Evolutionary conservation across 2,113 vertebrate species (phyloP).

Genomic region (Phrynosoma platyrhinos): DNA sequence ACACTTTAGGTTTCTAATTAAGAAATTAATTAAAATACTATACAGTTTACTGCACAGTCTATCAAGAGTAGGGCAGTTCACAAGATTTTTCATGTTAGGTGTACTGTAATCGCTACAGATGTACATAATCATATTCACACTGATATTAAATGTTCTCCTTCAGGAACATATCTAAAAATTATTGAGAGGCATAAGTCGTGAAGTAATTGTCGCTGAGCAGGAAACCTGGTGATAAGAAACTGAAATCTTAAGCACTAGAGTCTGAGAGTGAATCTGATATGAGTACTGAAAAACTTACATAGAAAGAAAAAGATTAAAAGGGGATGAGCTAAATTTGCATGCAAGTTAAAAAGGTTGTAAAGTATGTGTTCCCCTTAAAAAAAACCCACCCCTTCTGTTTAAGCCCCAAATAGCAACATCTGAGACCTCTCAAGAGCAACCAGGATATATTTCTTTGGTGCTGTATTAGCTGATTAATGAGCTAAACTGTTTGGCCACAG

Average conservation of each 20-base stretch:
- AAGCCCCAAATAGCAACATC: neutral
- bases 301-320: conserved; percentile 22
- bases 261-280: conserved; percentile 43
- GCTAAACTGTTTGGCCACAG: conserved; percentile 12
- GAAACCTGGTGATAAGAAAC: conserved; percentile 40
- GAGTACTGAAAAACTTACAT: conserved; percentile 32
- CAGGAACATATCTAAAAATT: conserved; percentile 64
- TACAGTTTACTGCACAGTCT: conserved; percentile 74
- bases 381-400: conserved; percentile 28
- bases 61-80: conserved; percentile 66
- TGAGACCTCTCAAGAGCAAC: conserved; percentile 23
- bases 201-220: conserved; percentile 61
- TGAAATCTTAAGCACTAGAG: conserved; percentile 32
- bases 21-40: conserved; percentile 78
- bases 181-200: conserved; percentile 56
- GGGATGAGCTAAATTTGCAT: conserved; percentile 50
- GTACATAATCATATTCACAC: conserved; percentile 54
- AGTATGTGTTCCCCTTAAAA: conserved; percentile 44
- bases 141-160: conserved; percentile 66
- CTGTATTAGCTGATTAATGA: conserved; percentile 18
- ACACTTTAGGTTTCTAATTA: conserved; percentile 67
- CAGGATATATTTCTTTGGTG: conserved; percentile 38
- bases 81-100: conserved; percentile 63
- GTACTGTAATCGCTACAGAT: conserved; percentile 62
- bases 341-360: conserved; percentile 56